Evolutionary conservation across 92 coral and sea anemone species (phyloP), one percentile per base, ranked within the genome.

Genomic region (Umimayanthus chanpuru): DNA sequence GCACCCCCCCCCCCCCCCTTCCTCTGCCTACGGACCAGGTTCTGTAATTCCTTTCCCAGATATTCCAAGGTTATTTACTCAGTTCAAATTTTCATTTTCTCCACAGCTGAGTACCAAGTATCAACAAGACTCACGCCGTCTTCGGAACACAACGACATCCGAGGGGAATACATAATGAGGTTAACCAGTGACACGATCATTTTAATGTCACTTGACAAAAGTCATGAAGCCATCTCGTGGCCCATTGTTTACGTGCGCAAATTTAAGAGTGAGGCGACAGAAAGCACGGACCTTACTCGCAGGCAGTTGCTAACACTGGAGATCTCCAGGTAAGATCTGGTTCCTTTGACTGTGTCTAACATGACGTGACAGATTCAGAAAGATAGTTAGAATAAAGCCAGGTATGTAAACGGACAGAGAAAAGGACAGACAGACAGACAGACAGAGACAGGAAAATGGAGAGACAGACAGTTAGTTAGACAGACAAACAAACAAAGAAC

Each of bases 61-160:
- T 53, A 53, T 53, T 53, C 11, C 58, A 11, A 53, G 20, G 58
- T 53, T 50, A 10, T n/a, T 32, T 53, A 53, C 58, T 53, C 58
- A 53, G 58, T 53, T 53, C 20, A 53, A 53, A 12, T 53, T 40
- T 5, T 7, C 21, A 73, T 25, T 74, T 44, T 47, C 16, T 88
- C n/a, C 12, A n/a, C 41, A 20, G 76, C 90, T 82, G 98, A 93
- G 21, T 95, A 88, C 76, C 81, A 80, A 71, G 98, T 95, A 4
- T 91, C 94, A 32, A 91, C 94, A 68, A 88, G 98, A 23, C 87
- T 95, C 49, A 93, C 98, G 3, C 98, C 98, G 40, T 91, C 91
- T 16, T 89, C 98, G 83, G 98, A 95, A 77, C 88, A 81, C 77
- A 91, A 93, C 81, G 89, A 91, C 25, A 90, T 95, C 85, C 94